These are phyloP conservation scores for Dromococcyx pavoninus DNA, from an alignment of 2,797 vertebrate genomes.

Conservation along the genomic window DNA sequence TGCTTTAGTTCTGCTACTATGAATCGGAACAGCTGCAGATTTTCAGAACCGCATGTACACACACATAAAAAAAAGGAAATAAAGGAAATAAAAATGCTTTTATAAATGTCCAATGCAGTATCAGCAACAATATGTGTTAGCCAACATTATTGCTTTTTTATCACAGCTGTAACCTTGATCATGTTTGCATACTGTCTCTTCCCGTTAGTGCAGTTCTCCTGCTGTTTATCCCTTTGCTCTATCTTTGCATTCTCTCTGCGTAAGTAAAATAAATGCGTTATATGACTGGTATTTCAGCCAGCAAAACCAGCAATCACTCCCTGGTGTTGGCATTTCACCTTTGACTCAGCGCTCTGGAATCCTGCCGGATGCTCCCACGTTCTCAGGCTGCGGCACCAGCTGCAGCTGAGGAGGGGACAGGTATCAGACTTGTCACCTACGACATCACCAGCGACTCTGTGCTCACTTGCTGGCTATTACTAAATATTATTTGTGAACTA, in stretches of 20 bases:
- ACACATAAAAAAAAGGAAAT: background rate
- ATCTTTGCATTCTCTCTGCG: background rate
- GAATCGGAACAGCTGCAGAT: background rate
- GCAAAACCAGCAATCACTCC: constrained; percentile 1
- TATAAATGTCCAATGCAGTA: background rate
- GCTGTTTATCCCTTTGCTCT: constrained; percentile 10
- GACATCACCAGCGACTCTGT: background rate
- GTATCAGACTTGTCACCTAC: background rate
- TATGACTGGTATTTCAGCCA: constrained; percentile 17
- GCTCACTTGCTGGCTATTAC: background rate
- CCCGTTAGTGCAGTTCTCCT: background rate
- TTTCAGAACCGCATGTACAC: background rate
- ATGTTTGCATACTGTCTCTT: background rate
- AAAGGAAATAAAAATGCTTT: background rate
- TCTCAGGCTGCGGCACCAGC: background rate
- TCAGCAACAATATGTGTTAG: background rate
- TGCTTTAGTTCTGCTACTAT: background rate
- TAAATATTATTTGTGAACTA: background rate
- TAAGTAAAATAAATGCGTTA: constrained; percentile 29
- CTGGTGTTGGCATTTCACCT: constrained; percentile 46
- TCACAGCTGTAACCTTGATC: background rate
- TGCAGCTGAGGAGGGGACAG: background rate
- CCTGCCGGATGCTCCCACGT: background rate
- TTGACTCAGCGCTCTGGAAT: constrained; percentile 37
- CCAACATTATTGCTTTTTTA: background rate